phyloP scores from a whole-genome alignment of 2,797 vertebrate species.

The Menidia menidia region DNA sequence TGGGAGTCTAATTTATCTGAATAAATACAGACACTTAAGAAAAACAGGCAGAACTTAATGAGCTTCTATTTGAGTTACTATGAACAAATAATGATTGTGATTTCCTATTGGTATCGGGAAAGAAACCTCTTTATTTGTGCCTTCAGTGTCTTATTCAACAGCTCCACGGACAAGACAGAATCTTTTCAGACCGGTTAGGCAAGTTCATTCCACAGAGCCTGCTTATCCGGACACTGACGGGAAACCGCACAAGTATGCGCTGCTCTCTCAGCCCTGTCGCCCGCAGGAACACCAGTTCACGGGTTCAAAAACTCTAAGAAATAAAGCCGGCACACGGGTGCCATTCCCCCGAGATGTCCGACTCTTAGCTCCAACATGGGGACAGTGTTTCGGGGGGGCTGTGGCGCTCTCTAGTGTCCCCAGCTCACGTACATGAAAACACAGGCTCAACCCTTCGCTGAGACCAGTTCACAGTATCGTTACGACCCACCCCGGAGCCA shows the following conservation, averaged over 20 bases:
- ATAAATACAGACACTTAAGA: no score
- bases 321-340: background rate
- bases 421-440: slow-evolving; percentile 70
- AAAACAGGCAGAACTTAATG: no score
- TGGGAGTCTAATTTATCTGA: background rate
- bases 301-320: no score
- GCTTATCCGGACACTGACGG: slow-evolving; percentile 45
- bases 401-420: slow-evolving; percentile 85
- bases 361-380: slow-evolving; percentile 22
- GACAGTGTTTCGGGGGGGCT: slow-evolving; percentile 64
- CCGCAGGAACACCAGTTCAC: background rate
- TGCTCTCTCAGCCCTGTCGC: background rate
- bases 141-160: slow-evolving; percentile 47
- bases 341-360: slow-evolving; percentile 17
- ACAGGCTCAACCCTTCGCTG: slow-evolving; percentile 51
- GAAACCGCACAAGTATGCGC: slow-evolving; percentile 39
- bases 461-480: slow-evolving; percentile 56
- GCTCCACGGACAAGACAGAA: slow-evolving; percentile 30
- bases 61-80: no score
- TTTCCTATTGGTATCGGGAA: background rate
- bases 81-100: no score
- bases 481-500: slow-evolving; percentile 17
- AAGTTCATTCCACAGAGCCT: slow-evolving; percentile 49
- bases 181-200: slow-evolving; percentile 72
- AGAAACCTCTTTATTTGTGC: background rate